These are phyloP conservation scores for Psephotus haematonotus DNA, from an alignment of 2,113 vertebrate species.

Conservation along the genomic window DNA sequence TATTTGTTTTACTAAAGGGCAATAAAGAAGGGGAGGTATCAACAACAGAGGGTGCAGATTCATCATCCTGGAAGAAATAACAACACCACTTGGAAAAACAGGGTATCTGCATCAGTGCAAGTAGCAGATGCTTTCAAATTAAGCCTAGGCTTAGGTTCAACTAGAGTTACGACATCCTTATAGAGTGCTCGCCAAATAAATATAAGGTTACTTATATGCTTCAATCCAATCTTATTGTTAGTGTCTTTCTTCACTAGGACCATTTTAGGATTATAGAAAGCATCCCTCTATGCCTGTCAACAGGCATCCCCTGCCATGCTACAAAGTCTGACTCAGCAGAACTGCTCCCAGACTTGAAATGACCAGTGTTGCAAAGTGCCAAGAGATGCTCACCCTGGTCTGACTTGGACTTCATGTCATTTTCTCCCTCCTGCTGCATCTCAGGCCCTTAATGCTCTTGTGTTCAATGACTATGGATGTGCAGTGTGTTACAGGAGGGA, in stretches of 20 bases:
- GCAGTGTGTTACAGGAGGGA: not conserved
- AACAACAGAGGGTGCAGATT: not conserved
- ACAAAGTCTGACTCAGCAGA: not conserved
- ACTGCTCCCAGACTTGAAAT: not conserved
- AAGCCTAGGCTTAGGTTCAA: not conserved
- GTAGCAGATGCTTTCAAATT: not conserved
- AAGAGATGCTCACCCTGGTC: not conserved
- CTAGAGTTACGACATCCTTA: not conserved
- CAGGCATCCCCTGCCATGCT: not conserved
- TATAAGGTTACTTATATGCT: not conserved
- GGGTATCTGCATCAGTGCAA: not conserved
- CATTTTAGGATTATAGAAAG: not conserved
- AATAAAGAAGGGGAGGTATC: not conserved
- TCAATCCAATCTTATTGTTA: not conserved
- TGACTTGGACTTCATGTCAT: not conserved
- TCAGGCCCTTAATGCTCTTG: accelerated
- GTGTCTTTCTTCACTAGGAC: not conserved
- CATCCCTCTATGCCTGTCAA: not conserved
- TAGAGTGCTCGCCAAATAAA: not conserved
- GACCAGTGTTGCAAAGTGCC: not conserved
- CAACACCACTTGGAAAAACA: not conserved
- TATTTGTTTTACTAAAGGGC: not conserved
- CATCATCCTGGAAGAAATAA: not conserved
- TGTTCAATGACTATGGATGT: not conserved
- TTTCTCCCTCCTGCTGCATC: not conserved